Evolutionary conservation across 2,888 invertebrate genomes (phyloP), one percentile per base, ranked within the genome.

Genomic region (Scaptomyza polygonia): DNA sequence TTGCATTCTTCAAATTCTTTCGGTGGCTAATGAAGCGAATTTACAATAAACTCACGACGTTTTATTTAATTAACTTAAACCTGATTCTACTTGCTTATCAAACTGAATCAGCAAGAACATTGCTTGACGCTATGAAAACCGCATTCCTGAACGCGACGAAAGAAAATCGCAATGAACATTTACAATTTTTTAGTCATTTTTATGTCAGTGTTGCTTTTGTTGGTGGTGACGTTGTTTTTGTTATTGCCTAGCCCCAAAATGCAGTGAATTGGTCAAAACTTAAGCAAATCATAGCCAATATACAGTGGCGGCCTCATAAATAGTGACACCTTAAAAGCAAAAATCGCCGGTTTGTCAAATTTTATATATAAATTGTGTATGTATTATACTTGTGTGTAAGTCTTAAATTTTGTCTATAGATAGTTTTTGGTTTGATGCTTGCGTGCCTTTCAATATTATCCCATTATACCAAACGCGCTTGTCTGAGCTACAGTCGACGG

Each of bases 401-500:
- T 34, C 25, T 56, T 36, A n/a, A 14, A 14, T 16, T 54, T 45
- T 7, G 5, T 14, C 30, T 27, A 61, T 36, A 6, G 27, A 44
- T 63, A 61, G 12, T 58, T 76, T 62, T 73, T 67, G 62, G 54
- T 30, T 14, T 39, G 21, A 40, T 44, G 43, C 45, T 18, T 30
- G 7, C 5, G 6, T 18, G 16, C 6, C 11, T 18, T 21, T 54
- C 43, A 64, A 5, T 18, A n/a, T 3, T 39, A 4, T 25, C 42
- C 21, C 7, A 34, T 56, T 14, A 6, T 36, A 11, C 3, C 11
- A 5, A 71, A 14, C 9, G 0, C 39, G n/a, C 75, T 79, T 49
- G 77, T 77, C 52, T 76, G 47, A 30, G 70, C 34, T 52, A 88
- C 56, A n/a, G 78, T 89, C 8, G 89, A 74, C 11, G 59, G 39